These are phyloP conservation scores for Cotesia congregata DNA, from an alignment of 2,888 invertebrate species.

Conservation along the genomic window DNA sequence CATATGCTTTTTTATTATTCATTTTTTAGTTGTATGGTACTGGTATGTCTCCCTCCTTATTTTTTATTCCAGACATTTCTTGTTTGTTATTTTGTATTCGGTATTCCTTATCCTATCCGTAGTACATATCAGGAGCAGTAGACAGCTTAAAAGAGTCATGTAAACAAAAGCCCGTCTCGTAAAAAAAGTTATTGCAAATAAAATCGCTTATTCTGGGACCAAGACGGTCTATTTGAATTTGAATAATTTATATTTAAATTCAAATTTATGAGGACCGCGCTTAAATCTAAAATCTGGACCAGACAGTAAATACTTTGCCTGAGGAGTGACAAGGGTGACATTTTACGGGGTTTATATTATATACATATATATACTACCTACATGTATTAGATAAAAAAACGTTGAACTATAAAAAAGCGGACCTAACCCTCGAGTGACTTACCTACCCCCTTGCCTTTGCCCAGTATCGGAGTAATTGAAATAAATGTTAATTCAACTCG, in stretches of 20 bases:
- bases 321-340: neutral
- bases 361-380: too few relatives aligned
- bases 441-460: neutral
- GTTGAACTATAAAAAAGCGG: constrained; percentile 25
- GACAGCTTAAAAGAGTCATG: constrained; percentile 16
- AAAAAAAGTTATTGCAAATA: constrained; percentile 1
- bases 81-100: too few relatives aligned
- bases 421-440: constrained; percentile 27
- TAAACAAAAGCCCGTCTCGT: neutral
- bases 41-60: neutral
- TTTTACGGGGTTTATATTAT: neutral
- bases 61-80: too few relatives aligned
- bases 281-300: neutral
- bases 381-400: neutral
- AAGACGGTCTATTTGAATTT: constrained; percentile 10
- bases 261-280: neutral
- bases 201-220: constrained; percentile 23
- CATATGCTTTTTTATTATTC: constrained; percentile 36
- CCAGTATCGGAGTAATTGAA: constrained; percentile 47
- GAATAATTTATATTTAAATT: neutral
- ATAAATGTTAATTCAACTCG: constrained; percentile 46
- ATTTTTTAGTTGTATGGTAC: constrained; percentile 29
- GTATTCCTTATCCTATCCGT: too few relatives aligned
- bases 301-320: too few relatives aligned
- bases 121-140: constrained; percentile 25